phyloP scores from a whole-genome alignment of 2,888 invertebrate species.

The Eutolmus rufibarbis region DNA sequence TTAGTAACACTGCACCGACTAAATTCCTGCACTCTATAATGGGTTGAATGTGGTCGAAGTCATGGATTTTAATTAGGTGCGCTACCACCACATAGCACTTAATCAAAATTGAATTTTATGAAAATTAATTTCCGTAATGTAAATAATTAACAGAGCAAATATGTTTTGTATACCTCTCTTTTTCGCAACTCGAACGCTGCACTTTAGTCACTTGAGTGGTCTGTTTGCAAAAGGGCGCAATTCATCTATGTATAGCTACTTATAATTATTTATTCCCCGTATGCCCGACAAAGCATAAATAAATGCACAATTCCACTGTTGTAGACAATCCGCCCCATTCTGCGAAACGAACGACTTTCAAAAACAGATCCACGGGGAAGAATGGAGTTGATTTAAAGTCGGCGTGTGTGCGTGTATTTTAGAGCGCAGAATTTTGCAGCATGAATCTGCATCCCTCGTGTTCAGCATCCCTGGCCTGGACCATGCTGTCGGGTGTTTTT shows the following conservation, averaged over 20 bases:
- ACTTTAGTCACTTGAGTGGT: not conserved
- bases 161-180: not conserved
- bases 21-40: no score
- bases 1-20: no score
- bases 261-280: not conserved
- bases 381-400: not conserved
- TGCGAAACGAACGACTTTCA: not conserved
- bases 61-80: no score
- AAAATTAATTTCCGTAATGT: not conserved
- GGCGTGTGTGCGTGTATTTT: not conserved
- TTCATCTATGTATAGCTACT: not conserved
- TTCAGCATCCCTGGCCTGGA: not conserved
- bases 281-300: not conserved
- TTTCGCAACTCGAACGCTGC: not conserved
- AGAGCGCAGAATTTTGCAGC: not conserved
- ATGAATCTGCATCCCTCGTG: not conserved
- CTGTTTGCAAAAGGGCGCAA: not conserved
- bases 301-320: not conserved
- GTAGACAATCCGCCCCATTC: not conserved
- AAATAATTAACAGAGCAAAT: not conserved
- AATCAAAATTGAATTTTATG: not conserved
- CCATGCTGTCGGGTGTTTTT: not conserved
- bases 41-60: no score
- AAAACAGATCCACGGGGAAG: not conserved
- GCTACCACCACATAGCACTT: not conserved